These are phyloP conservation scores for Solea senegalensis DNA, from an alignment of 2,113 vertebrate genomes.

Conservation along the genomic window DNA sequence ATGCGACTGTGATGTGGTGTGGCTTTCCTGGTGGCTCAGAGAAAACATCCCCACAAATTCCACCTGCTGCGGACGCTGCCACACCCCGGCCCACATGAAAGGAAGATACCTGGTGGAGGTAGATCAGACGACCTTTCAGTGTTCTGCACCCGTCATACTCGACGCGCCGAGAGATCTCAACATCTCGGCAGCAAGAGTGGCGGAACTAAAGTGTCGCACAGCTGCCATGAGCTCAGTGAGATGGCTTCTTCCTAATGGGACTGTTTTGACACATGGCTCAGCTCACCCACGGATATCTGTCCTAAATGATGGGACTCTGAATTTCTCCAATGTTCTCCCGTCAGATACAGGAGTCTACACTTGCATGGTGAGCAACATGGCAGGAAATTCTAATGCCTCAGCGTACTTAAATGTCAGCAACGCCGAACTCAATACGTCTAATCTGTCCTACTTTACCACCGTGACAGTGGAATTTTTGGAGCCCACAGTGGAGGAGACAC, in stretches of 20 bases:
- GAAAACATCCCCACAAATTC: conserved; percentile 98
- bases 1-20: conserved; percentile 97
- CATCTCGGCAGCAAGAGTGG: conserved; percentile 93
- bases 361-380: conserved; percentile 98
- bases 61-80: conserved; percentile 97
- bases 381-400: conserved; percentile 96
- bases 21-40: conserved; percentile 96
- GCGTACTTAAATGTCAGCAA: conserved; percentile 97
- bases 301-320: conserved; percentile 94
- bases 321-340: conserved; percentile 93
- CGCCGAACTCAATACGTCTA: conserved; percentile 96
- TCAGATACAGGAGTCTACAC: conserved; percentile 94
- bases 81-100: conserved; percentile 90
- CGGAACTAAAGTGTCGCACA: conserved; percentile 93
- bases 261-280: conserved; percentile 94
- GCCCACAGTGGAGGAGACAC: conserved; percentile 88
- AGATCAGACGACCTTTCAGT: conserved; percentile 93
- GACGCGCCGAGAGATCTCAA: conserved; percentile 94
- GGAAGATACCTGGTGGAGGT: conserved; percentile 95
- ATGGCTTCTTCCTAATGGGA: conserved; percentile 95
- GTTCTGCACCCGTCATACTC: conserved; percentile 94
- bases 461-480: conserved; percentile 95
- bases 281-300: conserved; percentile 91
- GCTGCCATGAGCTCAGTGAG: conserved; percentile 94
- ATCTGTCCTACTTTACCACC: conserved; percentile 97